phyloP scores from a whole-genome alignment of 2,797 vertebrate genomes.

The Lates japonicus region DNA sequence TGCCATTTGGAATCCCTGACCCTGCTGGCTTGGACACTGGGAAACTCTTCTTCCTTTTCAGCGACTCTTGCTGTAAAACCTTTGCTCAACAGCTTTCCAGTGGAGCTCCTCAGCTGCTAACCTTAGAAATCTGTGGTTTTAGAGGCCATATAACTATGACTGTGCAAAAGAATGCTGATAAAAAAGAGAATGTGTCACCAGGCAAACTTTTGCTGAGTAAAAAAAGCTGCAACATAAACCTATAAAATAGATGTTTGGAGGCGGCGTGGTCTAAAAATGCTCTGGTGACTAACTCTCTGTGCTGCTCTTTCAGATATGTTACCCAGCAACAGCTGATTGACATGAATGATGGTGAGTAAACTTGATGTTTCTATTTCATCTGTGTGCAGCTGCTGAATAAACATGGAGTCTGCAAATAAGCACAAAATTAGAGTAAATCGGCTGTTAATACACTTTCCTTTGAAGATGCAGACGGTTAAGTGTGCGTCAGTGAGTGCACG shows the following conservation, averaged over 20 bases:
- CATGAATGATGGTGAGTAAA: conserved; percentile 66
- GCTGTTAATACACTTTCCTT: conserved; percentile 55
- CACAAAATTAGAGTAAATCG: conserved; percentile 57
- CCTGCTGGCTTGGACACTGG: background rate
- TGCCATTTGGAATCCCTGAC: background rate
- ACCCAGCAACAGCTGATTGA: conserved; percentile 52
- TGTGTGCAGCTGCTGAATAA: conserved; percentile 48
- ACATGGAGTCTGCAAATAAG: conserved; percentile 60
- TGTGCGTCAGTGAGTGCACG: conserved; percentile 53
- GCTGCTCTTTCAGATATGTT: conserved; percentile 33
- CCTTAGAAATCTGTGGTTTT: conserved; percentile 9
- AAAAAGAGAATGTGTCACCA: conserved; percentile 5
- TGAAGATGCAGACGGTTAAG: conserved; percentile 54
- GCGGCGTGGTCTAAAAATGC: conserved; percentile 9
- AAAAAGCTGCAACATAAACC: conserved; percentile 30
- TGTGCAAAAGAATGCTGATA: background rate
- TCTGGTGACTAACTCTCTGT: conserved; percentile 10
- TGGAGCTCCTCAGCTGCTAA: conserved; percentile 10
- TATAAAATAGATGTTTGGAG: conserved; percentile 32
- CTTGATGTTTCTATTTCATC: conserved; percentile 57
- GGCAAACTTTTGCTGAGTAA: conserved; percentile 15
- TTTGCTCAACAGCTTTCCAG: conserved; percentile 10
- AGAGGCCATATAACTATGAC: background rate
- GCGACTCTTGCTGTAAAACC: background rate
- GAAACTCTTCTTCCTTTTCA: conserved; percentile 13